Percentiles rank a stretch among this genome's conserved stretches.
These are phyloP conservation scores for Pherbina coryleti DNA, from an alignment of 2,888 invertebrate genomes.

Conservation along the genomic window DNA sequence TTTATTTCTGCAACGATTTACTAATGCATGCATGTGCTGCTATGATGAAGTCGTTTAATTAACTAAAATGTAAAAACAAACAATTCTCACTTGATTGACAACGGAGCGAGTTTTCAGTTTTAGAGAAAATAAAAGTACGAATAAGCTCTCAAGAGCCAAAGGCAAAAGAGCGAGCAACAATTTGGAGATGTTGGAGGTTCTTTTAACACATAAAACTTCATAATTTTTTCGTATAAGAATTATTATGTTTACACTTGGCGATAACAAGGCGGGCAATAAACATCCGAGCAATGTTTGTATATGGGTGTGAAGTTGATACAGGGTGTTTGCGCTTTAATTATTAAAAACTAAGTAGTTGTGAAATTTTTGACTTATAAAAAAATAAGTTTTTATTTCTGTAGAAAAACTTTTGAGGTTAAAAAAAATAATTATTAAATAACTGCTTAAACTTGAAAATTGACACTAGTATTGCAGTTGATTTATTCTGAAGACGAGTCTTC, in stretches of 20 bases:
- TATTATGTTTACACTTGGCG: not conserved
- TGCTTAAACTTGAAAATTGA: too few species aligned
- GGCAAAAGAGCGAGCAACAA: not conserved
- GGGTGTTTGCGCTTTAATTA: too few species aligned
- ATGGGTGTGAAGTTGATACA: too few species aligned
- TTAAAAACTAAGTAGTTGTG: too few species aligned
- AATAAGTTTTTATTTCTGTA: too few species aligned
- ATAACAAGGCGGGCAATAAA: not conserved
- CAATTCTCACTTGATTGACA: constrained; percentile 12
- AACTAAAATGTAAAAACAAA: constrained; percentile 32
- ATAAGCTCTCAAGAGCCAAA: not conserved
- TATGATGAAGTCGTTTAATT: constrained; percentile 12
- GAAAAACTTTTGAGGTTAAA: too few species aligned
- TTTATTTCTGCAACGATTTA: not conserved
- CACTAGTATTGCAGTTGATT: too few species aligned
- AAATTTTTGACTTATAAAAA: too few species aligned
- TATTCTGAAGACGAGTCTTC: too few species aligned
- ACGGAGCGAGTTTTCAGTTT: not conserved
- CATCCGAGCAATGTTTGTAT: not conserved
- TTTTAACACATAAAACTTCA: not conserved
- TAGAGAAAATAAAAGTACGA: not conserved
- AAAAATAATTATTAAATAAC: too few species aligned
- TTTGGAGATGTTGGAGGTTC: not conserved
- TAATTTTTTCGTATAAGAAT: not conserved
- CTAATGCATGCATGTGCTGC: not conserved